Base-by-base conservation (phyloP, 2,113 vertebrate genomes). In the Trichomycterus rosablanca region DNA sequence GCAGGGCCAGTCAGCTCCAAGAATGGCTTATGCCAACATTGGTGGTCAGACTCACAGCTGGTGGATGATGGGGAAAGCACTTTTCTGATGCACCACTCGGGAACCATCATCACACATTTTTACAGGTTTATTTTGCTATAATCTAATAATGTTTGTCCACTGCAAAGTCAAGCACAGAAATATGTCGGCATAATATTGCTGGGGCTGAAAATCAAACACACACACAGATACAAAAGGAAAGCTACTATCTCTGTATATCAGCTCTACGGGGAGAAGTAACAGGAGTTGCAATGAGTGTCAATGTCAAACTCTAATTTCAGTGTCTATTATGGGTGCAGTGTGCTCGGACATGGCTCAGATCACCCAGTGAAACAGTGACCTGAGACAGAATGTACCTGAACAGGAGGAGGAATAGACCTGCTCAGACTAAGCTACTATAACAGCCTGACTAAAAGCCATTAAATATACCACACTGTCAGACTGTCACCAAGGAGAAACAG, bases 361-460 rank as follows among this genome's bases (percentile, higher is more conserved):
- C 66, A 73, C 70, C 68, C 55, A 20, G 42, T 66, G 59, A 58
- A 30, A 53, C 59, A 20, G 66, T 74, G 67, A 74, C 70, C 70
- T 50, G 56, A 51, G 68, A 74, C 71, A 62, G 58, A 39, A 58
- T 43, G 15, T n/a, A n/a, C n/a, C n/a, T n/a, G 14, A 58, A 23
- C 49, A 55, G 37, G 61, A 32, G 37, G 15, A 12, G 20, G 19
- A 49, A 34, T n/a, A 54, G 40, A 28, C 40, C 53, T 35, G 51
- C 32, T 44, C 12, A 24, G 32, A 20, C 35, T 28, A 49, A 61
- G 28, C 28, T 15, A 53, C 43, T 22, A 32, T 42, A 28, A 30
- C 16, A 69, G 39, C 50, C 50, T 57, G 40, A 61, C 63, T 69
- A 58, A 72, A 55, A 61, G 26, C 30, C 63, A 42, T 30, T 70